phyloP scores from a whole-genome alignment of 2,888 invertebrate genomes.

The Acanthosepion pharaonis region DNA sequence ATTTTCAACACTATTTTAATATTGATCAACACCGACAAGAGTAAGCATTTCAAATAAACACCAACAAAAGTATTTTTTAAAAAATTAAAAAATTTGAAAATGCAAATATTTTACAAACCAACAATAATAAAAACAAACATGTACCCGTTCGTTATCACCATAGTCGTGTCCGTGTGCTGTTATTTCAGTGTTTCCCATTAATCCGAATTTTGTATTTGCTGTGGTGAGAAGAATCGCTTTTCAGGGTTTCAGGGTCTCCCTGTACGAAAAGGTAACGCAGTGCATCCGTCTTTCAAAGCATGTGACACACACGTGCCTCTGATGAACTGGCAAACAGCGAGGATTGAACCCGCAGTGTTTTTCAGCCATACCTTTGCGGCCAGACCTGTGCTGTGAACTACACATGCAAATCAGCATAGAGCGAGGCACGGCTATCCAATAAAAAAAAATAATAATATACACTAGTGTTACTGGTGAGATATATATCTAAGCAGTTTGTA shows the following conservation, averaged over 20 bases:
- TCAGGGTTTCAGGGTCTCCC: background rate
- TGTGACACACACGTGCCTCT: background rate
- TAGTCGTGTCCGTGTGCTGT: constrained; percentile 7
- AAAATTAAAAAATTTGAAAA: no score
- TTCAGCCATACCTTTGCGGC: background rate
- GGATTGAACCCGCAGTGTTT: background rate
- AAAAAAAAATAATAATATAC: no score
- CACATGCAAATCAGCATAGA: background rate
- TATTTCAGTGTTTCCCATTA: background rate
- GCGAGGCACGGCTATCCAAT: background rate
- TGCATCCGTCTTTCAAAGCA: constrained; percentile 13
- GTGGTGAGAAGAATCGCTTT: background rate
- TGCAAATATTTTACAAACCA: background rate
- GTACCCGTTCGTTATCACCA: constrained; percentile 1
- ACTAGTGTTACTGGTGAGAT: no score
- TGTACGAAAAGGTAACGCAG: background rate
- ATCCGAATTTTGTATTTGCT: background rate
- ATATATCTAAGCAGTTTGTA: no score
- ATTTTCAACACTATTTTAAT: background rate
- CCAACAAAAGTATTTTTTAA: no score
- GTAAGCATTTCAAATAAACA: no score
- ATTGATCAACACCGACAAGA: no score
- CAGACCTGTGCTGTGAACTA: background rate
- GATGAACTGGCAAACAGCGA: background rate
- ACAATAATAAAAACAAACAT: background rate